These are phyloP conservation scores for Tapera naevia DNA, from an alignment of 2,797 vertebrate species.

Conservation along the genomic window DNA sequence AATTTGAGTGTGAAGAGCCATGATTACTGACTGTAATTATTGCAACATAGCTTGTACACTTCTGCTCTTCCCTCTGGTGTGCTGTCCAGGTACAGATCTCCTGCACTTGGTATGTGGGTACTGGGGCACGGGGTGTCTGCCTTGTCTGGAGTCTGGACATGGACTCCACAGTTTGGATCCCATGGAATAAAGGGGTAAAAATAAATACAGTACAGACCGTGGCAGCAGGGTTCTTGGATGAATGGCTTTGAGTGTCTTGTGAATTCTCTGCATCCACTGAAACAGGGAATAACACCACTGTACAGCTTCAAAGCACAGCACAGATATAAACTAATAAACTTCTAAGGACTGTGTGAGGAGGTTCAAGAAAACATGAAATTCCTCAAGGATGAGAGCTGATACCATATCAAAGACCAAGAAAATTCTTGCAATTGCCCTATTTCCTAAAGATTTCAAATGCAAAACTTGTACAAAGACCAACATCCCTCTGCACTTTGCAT, in stretches of 20 bases:
- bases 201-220: rapidly evolving
- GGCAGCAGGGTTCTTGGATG: background rate
- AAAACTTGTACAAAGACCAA: background rate
- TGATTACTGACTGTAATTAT: rapidly evolving
- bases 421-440: background rate
- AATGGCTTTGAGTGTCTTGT: background rate
- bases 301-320: background rate
- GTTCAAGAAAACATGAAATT: background rate
- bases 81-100: background rate
- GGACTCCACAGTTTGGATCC: background rate
- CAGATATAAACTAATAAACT: background rate
- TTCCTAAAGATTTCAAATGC: background rate
- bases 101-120: rapidly evolving
- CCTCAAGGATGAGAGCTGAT: background rate
- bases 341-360: background rate
- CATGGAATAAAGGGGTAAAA: background rate
- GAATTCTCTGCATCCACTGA: background rate
- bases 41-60: rapidly evolving
- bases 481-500: background rate
- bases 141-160: background rate
- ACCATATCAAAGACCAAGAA: background rate
- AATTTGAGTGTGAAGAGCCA: background rate
- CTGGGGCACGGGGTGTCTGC: background rate
- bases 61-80: background rate
- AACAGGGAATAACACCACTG: background rate